Evolutionary conservation across 1,140 invertebrate species (phyloP), one percentile per base, ranked within the genome.

Genomic region (Lasaia peninsularis): DNA sequence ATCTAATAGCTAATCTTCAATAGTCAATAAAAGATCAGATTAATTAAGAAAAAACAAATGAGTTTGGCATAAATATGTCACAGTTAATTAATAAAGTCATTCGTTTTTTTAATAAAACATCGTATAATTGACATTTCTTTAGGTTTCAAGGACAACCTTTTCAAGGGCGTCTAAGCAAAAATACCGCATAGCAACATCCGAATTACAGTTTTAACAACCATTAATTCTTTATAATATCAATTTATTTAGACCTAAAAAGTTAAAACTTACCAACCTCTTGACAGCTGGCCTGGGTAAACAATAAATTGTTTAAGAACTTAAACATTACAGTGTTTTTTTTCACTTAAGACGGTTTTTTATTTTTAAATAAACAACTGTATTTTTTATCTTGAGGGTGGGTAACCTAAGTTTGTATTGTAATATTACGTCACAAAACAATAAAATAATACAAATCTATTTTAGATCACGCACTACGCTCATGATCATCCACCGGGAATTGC

Each of bases 221-320:
- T 6, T 1, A 40, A 33, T 20, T 44, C 51, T 12, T 37, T 21
- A 56, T 40, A 40, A 20, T 21, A 18, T n/a, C 37, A 21, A 44
- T 54, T 67, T 52, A 60, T 61, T 61, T 61, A 50, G 21, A 52
- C 37, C 52, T 21, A 65, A 69, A 71, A 76, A 64, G 66, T 51
- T 63, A 78, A 89, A 88, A 91, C 90, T 91, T 91, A 91, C 91
- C 90, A 88, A 91, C 91, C 91, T 91, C 91, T 91, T 91, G 90
- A 89, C 91, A 91, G 84, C 83, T 86, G 81, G 87, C 90, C 71
- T 85, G 78, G 75, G 87, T 84, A 69, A 90, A 77, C 73, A 90
- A 71, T 72, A 76, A 79, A 67, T 78, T 79, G 54, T 75, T 77
- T 82, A 87, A 83, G 67, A 81, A 85, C 78, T 83, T 87, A 80